Evolutionary conservation across 2,113 vertebrate species (phyloP).

Genomic region (Etheostoma spectabile): DNA sequence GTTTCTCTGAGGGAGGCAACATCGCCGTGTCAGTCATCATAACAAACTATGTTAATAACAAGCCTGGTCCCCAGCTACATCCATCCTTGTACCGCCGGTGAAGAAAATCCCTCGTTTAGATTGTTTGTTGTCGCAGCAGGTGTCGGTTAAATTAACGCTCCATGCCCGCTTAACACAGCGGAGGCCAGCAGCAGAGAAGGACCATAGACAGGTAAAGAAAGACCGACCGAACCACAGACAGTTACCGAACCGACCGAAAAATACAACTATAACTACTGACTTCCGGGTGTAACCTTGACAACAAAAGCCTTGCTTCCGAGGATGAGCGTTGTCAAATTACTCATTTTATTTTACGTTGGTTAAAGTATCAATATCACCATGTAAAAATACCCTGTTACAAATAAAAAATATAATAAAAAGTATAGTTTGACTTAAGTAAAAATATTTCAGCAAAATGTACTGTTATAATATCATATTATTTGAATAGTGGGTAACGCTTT

Average conservation of each 20-base stretch:
- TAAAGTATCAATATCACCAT: too few relatives aligned
- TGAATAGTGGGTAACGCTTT: too few relatives aligned
- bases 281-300: slow-evolving; percentile 36
- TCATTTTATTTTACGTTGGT: too few relatives aligned
- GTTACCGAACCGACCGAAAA: not conserved
- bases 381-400: too few relatives aligned
- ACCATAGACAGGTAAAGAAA: not conserved
- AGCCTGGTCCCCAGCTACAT: not conserved
- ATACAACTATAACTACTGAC: not conserved
- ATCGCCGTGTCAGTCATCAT: slow-evolving; percentile 20
- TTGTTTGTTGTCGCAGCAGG: slow-evolving; percentile 24
- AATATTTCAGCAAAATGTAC: too few relatives aligned
- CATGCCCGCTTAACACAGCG: slow-evolving; percentile 18
- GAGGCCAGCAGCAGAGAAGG: slow-evolving; percentile 38
- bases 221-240: too few relatives aligned
- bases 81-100: not conserved
- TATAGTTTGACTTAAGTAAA: too few relatives aligned
- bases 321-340: not conserved
- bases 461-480: too few relatives aligned
- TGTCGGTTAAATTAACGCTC: slow-evolving; percentile 23
- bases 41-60: not conserved
- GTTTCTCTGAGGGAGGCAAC: slow-evolving; percentile 43
- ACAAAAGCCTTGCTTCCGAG: slow-evolving; percentile 35
- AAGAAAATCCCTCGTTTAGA: not conserved
- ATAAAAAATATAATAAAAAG: too few relatives aligned